Base-by-base conservation (phyloP, 1,140 invertebrate genomes). In the Drosophila bifasciata region DNA sequence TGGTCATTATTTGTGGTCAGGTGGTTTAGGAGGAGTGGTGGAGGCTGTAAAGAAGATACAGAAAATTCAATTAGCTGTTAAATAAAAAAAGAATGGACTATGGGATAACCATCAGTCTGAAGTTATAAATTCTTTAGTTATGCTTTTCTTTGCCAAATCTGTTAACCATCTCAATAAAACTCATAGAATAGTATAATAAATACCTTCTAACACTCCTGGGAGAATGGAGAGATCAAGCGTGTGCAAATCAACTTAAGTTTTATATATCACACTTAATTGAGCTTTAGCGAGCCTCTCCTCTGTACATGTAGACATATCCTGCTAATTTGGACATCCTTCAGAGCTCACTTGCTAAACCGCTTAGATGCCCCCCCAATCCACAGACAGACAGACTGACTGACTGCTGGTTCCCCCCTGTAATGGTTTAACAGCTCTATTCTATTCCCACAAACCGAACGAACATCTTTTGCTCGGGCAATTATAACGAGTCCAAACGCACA, bases 401-500 rank as follows among this genome's bases (percentile, higher is more conserved):
- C 28, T 36, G 36, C 19, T 57, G 57, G 13, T 32, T n/a, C 17
- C 19, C 44, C 62, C n/a, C 36, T 17, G 13, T 8, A 8, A 46
- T 8, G 11, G 51, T 13, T 19, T 53, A 40, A 44, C 53, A 32
- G 40, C 41, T 57, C 43, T 16, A 19, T 41, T 15, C 53, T 11
- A n/a, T n/a, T 17, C 16, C 8, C 16, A 3, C 23, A 5, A 11
- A 28, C 23, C 25, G 16, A 36, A 36, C 25, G 16, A 36, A 36
- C 11, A 13, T 36, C 41, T 36, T 46, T 16, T 45, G 32, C 11
- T 36, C 41, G 28, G 66, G 51, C 71, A 79, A 79, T 79, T 80
- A 80, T 71, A 66, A 67, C 71, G 55, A 76, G 32, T 69, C 68
- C 56, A 60, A 36, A 55, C 23, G 52, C 51, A 61, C 52, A 66